Evolutionary conservation across 2,113 vertebrate species (phyloP).

Genomic region (Brachyistius frenatus): DNA sequence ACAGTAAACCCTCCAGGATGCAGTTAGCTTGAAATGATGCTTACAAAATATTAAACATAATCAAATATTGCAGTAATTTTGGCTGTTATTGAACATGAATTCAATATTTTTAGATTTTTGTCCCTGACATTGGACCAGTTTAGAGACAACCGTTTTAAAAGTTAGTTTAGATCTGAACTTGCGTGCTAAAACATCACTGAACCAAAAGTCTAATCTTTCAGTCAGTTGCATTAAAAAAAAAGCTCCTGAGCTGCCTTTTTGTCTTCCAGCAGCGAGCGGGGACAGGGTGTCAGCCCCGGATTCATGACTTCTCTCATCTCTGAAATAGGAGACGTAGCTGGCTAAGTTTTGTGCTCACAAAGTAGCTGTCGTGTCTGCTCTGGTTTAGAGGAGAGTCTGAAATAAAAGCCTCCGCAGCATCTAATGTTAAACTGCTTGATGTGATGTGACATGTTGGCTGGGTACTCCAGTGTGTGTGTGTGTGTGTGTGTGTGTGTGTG

Average conservation of each 20-base stretch:
- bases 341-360: constrained; percentile 9
- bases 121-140: too few relatives aligned
- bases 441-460: constrained; percentile 20
- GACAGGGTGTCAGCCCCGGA: neutral
- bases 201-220: too few relatives aligned
- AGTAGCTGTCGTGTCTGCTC: constrained; percentile 29
- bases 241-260: neutral
- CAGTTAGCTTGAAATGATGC: too few relatives aligned
- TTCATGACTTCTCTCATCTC: constrained; percentile 11
- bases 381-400: constrained; percentile 33
- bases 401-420: constrained; percentile 27
- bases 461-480: constrained; percentile 3
- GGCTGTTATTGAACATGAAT: too few relatives aligned
- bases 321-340: constrained; percentile 10
- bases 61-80: too few relatives aligned
- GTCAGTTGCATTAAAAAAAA: neutral
- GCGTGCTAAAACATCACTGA: too few relatives aligned
- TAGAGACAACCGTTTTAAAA: too few relatives aligned
- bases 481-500: constrained; percentile 6
- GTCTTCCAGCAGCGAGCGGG: neutral
- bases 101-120: too few relatives aligned
- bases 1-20: too few relatives aligned
- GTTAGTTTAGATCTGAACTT: too few relatives aligned
- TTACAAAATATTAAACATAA: too few relatives aligned
- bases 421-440: constrained; percentile 29